Evolutionary conservation across 2,797 vertebrate genomes (phyloP).

Genomic region (Kryptolebias ocellatus): DNA sequence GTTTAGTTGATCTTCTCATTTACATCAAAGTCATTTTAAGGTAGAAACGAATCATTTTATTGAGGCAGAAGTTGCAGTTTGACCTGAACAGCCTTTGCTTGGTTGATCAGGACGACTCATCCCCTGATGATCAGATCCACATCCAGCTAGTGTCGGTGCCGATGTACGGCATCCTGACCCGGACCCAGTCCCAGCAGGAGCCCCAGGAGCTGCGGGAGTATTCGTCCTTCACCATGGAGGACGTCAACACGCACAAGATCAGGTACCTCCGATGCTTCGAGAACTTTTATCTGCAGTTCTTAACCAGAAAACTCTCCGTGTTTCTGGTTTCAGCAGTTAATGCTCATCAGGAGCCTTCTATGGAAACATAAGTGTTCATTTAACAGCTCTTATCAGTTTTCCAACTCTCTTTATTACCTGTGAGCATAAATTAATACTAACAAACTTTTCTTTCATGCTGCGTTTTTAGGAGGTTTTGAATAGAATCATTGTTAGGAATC

Average conservation of each 20-base stretch:
- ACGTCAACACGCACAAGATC: conserved; percentile 88
- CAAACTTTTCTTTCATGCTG: neutral
- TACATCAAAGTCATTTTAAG: too few relatives aligned
- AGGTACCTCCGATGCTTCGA: conserved; percentile 75
- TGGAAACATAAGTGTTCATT: too few relatives aligned
- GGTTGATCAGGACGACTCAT: conserved; percentile 83
- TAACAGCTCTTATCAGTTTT: too few relatives aligned
- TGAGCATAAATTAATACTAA: neutral
- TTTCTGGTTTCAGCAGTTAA: too few relatives aligned
- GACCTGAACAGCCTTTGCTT: neutral
- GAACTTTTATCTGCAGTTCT: neutral
- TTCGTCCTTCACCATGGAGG: conserved; percentile 94
- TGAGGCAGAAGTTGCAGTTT: too few relatives aligned
- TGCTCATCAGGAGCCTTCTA: too few relatives aligned
- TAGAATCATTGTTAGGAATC: neutral
- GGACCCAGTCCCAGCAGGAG: conserved; percentile 64
- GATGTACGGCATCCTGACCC: conserved; percentile 88
- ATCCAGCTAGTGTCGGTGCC: conserved; percentile 91
- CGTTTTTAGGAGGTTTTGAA: neutral
- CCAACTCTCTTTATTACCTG: too few relatives aligned
- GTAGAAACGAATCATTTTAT: too few relatives aligned
- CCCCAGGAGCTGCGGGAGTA: conserved; percentile 86
- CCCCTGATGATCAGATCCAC: conserved; percentile 86
- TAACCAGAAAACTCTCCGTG: too few relatives aligned
- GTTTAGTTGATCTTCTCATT: too few relatives aligned